Conservation (phyloP, 2,888 invertebrate species). For the Hesperia comma region DNA sequence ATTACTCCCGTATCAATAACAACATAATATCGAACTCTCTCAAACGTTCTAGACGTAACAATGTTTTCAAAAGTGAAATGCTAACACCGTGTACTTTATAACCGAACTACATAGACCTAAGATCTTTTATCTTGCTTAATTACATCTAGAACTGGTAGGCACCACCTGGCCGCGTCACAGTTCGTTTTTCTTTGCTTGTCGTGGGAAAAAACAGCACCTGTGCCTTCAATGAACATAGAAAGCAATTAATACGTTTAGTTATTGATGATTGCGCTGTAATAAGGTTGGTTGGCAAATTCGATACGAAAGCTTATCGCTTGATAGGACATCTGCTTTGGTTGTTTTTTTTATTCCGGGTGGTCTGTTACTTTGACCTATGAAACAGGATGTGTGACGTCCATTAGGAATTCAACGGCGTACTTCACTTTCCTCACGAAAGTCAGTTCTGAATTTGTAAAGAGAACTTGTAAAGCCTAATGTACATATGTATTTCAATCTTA, state of each 20-base stretch:
- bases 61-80: background rate
- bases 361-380: slow-evolving; percentile 9
- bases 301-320: slow-evolving; percentile 12
- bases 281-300: slow-evolving; percentile 17
- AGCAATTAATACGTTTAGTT: slow-evolving; percentile 25
- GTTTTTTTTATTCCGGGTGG: slow-evolving; percentile 19
- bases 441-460: too few species aligned
- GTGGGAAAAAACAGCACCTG: slow-evolving; percentile 68
- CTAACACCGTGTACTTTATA: slow-evolving; percentile 5
- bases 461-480: too few species aligned
- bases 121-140: slow-evolving; percentile 66
- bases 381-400: background rate
- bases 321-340: slow-evolving; percentile 24
- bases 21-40: too few species aligned
- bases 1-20: too few species aligned
- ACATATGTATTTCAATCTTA: too few species aligned
- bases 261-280: slow-evolving; percentile 27
- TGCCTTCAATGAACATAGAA: slow-evolving; percentile 31
- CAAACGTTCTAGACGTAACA: background rate
- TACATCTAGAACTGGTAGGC: slow-evolving; percentile 53
- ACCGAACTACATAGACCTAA: slow-evolving; percentile 55
- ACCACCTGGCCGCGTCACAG: slow-evolving; percentile 59
- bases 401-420: too few species aligned
- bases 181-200: slow-evolving; percentile 53
- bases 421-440: too few species aligned